These are phyloP conservation scores for Latrodectus hesperus DNA, from an alignment of 2,888 invertebrate species.

Conservation along the genomic window DNA sequence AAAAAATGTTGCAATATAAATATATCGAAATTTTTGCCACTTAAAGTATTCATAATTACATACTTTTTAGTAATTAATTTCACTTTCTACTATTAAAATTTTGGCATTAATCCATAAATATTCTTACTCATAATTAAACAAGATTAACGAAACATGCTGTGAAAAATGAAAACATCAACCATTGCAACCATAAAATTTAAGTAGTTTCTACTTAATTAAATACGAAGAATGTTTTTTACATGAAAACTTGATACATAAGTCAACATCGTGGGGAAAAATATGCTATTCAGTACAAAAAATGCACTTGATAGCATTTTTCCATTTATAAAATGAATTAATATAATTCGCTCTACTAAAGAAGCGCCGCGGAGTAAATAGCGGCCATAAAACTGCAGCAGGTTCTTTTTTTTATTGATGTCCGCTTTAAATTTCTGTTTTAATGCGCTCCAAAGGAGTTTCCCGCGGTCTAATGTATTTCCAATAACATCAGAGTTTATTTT, in stretches of 20 bases:
- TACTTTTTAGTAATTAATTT: too few species aligned
- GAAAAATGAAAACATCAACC: too few species aligned
- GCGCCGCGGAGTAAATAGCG: constrained; percentile 18
- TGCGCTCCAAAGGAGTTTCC: constrained; percentile 40
- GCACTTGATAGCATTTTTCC: background rate
- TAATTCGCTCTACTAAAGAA: constrained; percentile 5
- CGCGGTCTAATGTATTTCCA: constrained; percentile 62
- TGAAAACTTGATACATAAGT: background rate
- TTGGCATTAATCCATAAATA: too few species aligned
- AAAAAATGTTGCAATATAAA: too few species aligned
- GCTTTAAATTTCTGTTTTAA: constrained; percentile 51
- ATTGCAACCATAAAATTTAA: too few species aligned
- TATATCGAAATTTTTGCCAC: too few species aligned
- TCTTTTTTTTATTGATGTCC: constrained; percentile 31
- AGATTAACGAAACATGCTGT: too few species aligned
- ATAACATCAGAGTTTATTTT: constrained; percentile 60
- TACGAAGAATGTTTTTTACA: too few species aligned
- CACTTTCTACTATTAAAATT: too few species aligned
- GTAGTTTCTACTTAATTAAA: too few species aligned
- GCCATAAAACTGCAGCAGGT: constrained; percentile 29
- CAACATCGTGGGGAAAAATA: background rate
- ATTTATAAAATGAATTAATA: constrained; percentile 28
- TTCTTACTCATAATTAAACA: too few species aligned
- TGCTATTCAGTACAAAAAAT: background rate
- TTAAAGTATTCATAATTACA: too few species aligned